These are phyloP conservation scores for Peromyscus melanophrys DNA, from an alignment of 2,797 vertebrate species.

Conservation along the genomic window DNA sequence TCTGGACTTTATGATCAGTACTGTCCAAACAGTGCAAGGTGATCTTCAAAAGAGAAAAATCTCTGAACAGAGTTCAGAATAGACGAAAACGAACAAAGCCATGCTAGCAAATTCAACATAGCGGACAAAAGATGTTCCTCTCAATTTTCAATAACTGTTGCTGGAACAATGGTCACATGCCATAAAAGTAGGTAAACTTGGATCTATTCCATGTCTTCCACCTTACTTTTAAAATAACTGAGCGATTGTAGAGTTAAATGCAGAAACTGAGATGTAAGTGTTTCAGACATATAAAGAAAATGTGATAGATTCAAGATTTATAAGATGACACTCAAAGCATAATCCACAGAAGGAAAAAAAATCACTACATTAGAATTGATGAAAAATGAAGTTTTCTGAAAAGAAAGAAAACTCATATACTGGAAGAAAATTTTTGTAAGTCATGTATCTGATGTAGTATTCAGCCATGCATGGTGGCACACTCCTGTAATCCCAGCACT, in stretches of 20 bases:
- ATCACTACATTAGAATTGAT: neutral
- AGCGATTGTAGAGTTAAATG: neutral
- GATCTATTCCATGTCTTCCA: neutral
- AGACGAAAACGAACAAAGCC: neutral
- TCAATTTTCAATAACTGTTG: neutral
- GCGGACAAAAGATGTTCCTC: neutral
- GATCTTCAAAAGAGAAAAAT: neutral
- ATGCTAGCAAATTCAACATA: neutral
- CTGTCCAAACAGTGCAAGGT: neutral
- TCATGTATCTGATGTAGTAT: neutral
- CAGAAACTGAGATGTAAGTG: neutral
- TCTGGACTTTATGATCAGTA: neutral
- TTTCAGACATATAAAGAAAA: neutral
- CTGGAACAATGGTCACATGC: neutral
- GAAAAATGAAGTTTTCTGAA: constrained; percentile 13
- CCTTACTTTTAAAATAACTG: neutral
- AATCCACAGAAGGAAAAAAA: constrained; percentile 30
- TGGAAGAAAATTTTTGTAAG: neutral
- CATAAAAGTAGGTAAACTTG: constrained; percentile 1
- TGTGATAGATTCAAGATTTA: constrained; percentile 10
- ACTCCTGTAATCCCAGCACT: neutral
- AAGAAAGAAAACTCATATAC: neutral
- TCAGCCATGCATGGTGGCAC: neutral
- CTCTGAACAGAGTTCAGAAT: constrained; percentile 5
- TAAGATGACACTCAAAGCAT: neutral